phyloP scores from a whole-genome alignment of 2,888 invertebrate genomes.

The Orchesellides sinensis region DNA sequence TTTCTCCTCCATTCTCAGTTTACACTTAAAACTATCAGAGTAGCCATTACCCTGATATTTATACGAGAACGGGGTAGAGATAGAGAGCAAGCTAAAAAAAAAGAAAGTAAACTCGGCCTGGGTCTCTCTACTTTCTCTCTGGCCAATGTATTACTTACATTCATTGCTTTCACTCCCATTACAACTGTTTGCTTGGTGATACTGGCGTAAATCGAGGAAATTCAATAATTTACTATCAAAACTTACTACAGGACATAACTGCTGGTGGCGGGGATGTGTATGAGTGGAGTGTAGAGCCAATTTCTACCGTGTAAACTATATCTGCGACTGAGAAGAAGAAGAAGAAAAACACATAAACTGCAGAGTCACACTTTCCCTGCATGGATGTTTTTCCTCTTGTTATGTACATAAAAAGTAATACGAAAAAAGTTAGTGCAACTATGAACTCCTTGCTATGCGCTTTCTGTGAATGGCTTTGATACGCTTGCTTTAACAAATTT shows the following conservation, averaged over 20 bases:
- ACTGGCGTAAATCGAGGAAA: slow-evolving; percentile 70
- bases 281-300: slow-evolving; percentile 45
- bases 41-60: neutral
- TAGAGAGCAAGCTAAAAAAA: slow-evolving; percentile 1
- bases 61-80: neutral
- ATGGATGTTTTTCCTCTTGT: too few species aligned
- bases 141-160: slow-evolving; percentile 25
- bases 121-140: too few species aligned
- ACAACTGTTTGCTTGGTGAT: slow-evolving; percentile 41
- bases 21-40: too few species aligned
- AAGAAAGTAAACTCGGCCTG: slow-evolving; percentile 26
- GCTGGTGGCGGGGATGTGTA: too few species aligned
- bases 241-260: slow-evolving; percentile 55
- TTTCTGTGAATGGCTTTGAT: too few species aligned
- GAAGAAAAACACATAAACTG: slow-evolving; percentile 51
- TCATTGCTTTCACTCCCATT: slow-evolving; percentile 46
- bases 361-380: slow-evolving; percentile 21
- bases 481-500: too few species aligned
- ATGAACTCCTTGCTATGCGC: too few species aligned
- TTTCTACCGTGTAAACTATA: slow-evolving; percentile 36
- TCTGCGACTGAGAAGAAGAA: too few species aligned
- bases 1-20: too few species aligned
- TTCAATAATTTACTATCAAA: slow-evolving; percentile 73
- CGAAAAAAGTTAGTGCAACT: too few species aligned
- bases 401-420: too few species aligned